Percentiles rank a stretch among this genome's conserved stretches.
These are phyloP conservation scores for Anthonomus grandis DNA, from an alignment of 1,140 invertebrate species.

Conservation along the genomic window DNA sequence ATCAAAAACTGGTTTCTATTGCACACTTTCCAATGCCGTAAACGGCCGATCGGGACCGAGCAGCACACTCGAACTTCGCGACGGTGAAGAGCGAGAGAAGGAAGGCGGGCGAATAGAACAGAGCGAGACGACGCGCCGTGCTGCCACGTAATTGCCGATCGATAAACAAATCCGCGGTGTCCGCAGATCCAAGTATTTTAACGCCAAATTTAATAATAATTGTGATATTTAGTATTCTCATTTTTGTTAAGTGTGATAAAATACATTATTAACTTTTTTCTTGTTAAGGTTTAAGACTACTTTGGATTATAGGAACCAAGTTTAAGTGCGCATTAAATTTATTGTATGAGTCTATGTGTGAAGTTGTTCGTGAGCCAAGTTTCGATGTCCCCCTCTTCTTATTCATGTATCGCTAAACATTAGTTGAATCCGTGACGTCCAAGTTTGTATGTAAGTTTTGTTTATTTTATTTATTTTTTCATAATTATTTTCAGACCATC, in stretches of 20 bases:
- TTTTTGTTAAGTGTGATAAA: conserved; percentile 41
- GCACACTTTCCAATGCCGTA: conserved; percentile 35
- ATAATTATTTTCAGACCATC: neutral
- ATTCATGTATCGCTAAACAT: conserved; percentile 33
- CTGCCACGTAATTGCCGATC: conserved; percentile 47
- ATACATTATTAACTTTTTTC: conserved; percentile 35
- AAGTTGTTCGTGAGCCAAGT: conserved; percentile 31
- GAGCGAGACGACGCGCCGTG: conserved; percentile 14
- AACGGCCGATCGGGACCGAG: conserved; percentile 17
- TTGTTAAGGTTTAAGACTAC: conserved; percentile 12
- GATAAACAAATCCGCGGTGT: conserved; percentile 43
- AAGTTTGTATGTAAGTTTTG: conserved; percentile 42
- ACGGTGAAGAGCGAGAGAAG: neutral
- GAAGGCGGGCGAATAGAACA: neutral
- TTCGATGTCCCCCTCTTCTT: conserved; percentile 35
- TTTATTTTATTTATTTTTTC: conserved; percentile 10
- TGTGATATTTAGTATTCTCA: conserved; percentile 50
- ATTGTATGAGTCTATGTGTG: conserved; percentile 38
- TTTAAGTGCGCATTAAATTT: conserved; percentile 36
- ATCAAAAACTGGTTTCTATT: conserved; percentile 36
- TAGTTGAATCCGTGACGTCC: conserved; percentile 40
- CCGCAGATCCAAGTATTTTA: conserved; percentile 46
- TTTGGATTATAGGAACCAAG: conserved; percentile 13
- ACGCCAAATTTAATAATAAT: conserved; percentile 48
- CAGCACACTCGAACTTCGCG: conserved; percentile 2